phyloP scores from a whole-genome alignment of 2,113 vertebrate species.

The Orientallactaga bullata region DNA sequence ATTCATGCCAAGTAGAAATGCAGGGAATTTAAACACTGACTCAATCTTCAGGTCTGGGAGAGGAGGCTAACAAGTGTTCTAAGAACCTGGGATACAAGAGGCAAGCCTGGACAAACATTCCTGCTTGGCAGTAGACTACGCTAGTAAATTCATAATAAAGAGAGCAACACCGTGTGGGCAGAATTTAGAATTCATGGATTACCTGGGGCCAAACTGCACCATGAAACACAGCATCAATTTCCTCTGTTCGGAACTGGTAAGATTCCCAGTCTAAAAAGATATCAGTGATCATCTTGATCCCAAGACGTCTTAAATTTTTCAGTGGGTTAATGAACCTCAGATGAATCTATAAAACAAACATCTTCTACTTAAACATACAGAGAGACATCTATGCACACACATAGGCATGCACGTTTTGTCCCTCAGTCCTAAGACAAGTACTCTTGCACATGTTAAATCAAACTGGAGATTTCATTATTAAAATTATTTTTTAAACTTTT shows the following conservation, averaged over 20 bases:
- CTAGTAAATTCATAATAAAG: not conserved
- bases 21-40: not conserved
- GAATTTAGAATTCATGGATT: not conserved
- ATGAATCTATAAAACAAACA: slow-evolving; percentile 89
- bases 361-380: not conserved
- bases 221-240: slow-evolving; percentile 94
- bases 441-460: slow-evolving; percentile 9
- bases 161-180: not conserved
- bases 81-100: not conserved
- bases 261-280: slow-evolving; percentile 94
- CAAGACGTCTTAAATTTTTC: slow-evolving; percentile 95
- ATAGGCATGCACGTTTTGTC: not conserved
- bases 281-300: slow-evolving; percentile 92
- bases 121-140: not conserved
- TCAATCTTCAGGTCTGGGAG: slow-evolving; percentile 4
- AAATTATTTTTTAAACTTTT: not conserved
- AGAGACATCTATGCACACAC: not conserved
- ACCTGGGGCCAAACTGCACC: slow-evolving; percentile 97
- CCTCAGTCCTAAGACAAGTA: not conserved
- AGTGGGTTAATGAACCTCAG: slow-evolving; percentile 92
- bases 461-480: not conserved
- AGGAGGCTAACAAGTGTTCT: not conserved
- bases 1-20: not conserved
- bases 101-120: not conserved
- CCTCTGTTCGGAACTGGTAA: slow-evolving; percentile 92